phyloP scores from a whole-genome alignment of 2,797 vertebrate genomes.

The Simalia tracyae region DNA sequence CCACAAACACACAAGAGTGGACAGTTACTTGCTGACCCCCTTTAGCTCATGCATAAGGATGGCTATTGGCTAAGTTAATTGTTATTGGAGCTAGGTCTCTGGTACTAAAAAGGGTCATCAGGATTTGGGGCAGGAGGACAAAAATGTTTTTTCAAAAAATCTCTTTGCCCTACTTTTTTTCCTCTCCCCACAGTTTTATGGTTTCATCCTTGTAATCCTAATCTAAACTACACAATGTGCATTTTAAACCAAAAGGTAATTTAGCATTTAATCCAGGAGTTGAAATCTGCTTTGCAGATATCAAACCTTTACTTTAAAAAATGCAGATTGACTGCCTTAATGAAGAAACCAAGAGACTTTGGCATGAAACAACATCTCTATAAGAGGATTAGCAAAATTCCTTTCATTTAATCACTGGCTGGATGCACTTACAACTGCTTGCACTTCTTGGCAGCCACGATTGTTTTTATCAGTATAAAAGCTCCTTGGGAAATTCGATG shows the following conservation, averaged over 20 bases:
- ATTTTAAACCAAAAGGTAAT: conserved; percentile 6
- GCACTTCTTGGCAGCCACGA: conserved; percentile 55
- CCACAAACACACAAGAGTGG: not conserved
- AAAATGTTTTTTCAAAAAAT: not conserved
- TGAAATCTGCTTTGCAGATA: conserved; percentile 17
- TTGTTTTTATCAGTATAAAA: conserved; percentile 60
- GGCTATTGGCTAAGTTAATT: not conserved
- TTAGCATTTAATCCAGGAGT: conserved; percentile 22
- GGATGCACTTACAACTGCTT: conserved; percentile 60
- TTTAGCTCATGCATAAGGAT: not conserved
- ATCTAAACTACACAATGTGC: not conserved
- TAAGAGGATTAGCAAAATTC: conserved; percentile 73
- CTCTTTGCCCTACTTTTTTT: not conserved
- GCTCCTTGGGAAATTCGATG: conserved; percentile 46
- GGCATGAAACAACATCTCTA: conserved; percentile 66
- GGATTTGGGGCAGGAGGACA: not conserved
- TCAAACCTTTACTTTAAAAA: conserved; percentile 41
- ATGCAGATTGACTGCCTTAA: conserved; percentile 53
- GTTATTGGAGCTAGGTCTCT: not conserved
- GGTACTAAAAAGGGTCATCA: not conserved
- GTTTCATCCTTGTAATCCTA: not conserved
- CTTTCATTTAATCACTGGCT: conserved; percentile 62
- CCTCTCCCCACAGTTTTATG: not conserved
- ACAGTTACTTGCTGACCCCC: not conserved
- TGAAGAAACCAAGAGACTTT: conserved; percentile 54